These are phyloP conservation scores for Sinelater perroti DNA, from an alignment of 2,888 invertebrate species.

Conservation along the genomic window DNA sequence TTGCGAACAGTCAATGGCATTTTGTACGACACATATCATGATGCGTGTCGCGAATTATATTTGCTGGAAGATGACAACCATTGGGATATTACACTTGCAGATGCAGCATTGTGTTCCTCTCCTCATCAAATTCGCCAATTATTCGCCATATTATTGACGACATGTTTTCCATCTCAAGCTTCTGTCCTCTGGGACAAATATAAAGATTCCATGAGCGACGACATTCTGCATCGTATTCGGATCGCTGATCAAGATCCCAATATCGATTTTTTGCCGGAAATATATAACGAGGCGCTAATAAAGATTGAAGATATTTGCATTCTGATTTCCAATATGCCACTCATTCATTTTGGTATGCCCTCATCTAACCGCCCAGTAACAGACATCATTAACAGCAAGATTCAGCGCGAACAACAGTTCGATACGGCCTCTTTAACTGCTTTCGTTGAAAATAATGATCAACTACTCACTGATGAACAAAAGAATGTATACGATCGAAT, in stretches of 20 bases:
- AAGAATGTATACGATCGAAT: no score
- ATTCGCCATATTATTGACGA: conserved; percentile 45
- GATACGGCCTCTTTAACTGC: conserved; percentile 36
- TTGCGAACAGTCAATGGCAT: conserved; percentile 54
- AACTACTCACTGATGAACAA: not conserved
- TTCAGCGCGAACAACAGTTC: not conserved
- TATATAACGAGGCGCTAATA: conserved; percentile 10
- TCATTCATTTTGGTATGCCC: conserved; percentile 44
- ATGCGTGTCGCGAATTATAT: conserved; percentile 45
- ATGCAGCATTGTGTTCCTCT: no score
- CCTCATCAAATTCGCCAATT: conserved; percentile 45
- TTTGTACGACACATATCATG: conserved; percentile 51
- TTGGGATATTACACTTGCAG: no score
- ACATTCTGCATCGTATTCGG: conserved; percentile 39
- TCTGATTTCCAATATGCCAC: conserved; percentile 45
- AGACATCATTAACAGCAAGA: not conserved
- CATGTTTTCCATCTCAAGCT: conserved; percentile 42
- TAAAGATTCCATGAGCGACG: conserved; percentile 42
- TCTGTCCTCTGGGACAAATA: conserved; percentile 39
- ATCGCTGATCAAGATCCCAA: conserved; percentile 35
- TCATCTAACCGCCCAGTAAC: conserved; percentile 44
- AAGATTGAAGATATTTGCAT: conserved; percentile 47
- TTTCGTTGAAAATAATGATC: conserved; percentile 31
- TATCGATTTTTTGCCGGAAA: conserved; percentile 15
- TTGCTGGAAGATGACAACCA: conserved; percentile 44